These are phyloP conservation scores for Enteromius unitaeniatus DNA, from an alignment of 2,797 vertebrate species.

Conservation along the genomic window DNA sequence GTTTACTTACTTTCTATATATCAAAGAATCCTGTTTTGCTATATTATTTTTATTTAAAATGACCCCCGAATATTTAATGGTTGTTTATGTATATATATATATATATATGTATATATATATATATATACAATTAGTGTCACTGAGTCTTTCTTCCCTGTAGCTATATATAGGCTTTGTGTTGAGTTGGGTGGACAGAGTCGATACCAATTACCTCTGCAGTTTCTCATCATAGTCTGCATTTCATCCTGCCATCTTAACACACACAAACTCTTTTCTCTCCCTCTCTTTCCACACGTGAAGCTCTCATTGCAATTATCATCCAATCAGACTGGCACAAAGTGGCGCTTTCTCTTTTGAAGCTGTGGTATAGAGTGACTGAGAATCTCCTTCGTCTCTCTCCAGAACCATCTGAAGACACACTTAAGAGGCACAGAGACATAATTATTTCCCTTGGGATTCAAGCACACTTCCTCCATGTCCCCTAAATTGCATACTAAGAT, in stretches of 20 bases:
- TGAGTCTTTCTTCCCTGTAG: not conserved
- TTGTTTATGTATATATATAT: not conserved
- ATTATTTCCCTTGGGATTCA: conserved; percentile 35
- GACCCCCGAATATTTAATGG: not conserved
- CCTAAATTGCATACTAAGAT: not conserved
- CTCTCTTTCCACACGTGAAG: conserved; percentile 12
- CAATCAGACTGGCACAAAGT: conserved; percentile 25
- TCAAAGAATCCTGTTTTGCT: not conserved
- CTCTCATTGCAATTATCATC: conserved; percentile 24
- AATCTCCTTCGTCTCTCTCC: conserved; percentile 42
- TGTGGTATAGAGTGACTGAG: conserved; percentile 30
- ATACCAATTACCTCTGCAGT: conserved; percentile 34
- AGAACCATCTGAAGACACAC: conserved; percentile 20
- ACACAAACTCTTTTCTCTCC: conserved; percentile 13
- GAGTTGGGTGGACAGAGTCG: conserved; percentile 12
- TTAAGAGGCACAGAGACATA: conserved; percentile 30
- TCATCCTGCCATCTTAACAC: conserved; percentile 12
- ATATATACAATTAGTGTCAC: not conserved
- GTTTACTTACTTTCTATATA: not conserved
- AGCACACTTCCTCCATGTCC: conserved; percentile 10
- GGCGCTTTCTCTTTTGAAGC: conserved; percentile 23
- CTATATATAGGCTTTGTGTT: conserved; percentile 20
- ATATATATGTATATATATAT: not conserved
- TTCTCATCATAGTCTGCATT: conserved; percentile 20
- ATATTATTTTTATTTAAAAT: not conserved